Percentiles rank a stretch among this genome's conserved stretches.
These are phyloP conservation scores for Nudaria mundana DNA, from an alignment of 2,888 invertebrate species.

Conservation along the genomic window DNA sequence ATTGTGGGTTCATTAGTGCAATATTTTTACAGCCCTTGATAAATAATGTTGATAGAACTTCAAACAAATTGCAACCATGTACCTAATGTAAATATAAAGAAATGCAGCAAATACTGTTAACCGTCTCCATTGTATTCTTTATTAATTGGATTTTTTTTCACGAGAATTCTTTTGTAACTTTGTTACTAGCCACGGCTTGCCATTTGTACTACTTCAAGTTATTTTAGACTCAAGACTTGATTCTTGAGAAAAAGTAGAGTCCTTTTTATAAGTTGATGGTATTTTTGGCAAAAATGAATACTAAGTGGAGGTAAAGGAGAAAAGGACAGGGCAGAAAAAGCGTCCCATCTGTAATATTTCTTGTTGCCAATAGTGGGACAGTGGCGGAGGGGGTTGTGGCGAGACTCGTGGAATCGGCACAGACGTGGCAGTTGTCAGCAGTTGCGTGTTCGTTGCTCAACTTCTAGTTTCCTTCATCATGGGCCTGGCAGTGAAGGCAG, in stretches of 20 bases:
- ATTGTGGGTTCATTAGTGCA: constrained; percentile 16
- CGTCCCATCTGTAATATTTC: too few relatives aligned
- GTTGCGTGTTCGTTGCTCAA: constrained; percentile 98
- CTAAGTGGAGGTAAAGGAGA: too few relatives aligned
- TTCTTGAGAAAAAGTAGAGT: too few relatives aligned
- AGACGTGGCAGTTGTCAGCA: constrained; percentile 96
- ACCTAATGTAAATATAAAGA: constrained; percentile 31
- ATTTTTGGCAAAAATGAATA: too few relatives aligned
- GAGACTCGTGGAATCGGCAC: constrained; percentile 95
- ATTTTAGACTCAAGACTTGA: too few relatives aligned
- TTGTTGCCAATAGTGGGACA: constrained; percentile 75
- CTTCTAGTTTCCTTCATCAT: constrained; percentile 93
- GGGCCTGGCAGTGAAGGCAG: constrained; percentile 90
- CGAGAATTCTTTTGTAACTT: too few relatives aligned
- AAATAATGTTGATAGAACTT: constrained; percentile 22
- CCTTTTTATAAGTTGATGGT: too few relatives aligned
- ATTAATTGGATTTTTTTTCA: too few relatives aligned
- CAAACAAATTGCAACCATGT: constrained; percentile 30
- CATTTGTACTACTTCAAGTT: too few relatives aligned
- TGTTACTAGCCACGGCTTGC: too few relatives aligned
- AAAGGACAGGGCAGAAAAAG: too few relatives aligned
- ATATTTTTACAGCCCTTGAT: constrained; percentile 23
- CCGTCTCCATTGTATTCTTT: constrained; percentile 21
- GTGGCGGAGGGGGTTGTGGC: constrained; percentile 68
- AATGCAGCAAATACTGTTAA: constrained; percentile 7